These are phyloP conservation scores for Neelides folsomi DNA, from an alignment of 2,888 invertebrate genomes.

Conservation along the genomic window DNA sequence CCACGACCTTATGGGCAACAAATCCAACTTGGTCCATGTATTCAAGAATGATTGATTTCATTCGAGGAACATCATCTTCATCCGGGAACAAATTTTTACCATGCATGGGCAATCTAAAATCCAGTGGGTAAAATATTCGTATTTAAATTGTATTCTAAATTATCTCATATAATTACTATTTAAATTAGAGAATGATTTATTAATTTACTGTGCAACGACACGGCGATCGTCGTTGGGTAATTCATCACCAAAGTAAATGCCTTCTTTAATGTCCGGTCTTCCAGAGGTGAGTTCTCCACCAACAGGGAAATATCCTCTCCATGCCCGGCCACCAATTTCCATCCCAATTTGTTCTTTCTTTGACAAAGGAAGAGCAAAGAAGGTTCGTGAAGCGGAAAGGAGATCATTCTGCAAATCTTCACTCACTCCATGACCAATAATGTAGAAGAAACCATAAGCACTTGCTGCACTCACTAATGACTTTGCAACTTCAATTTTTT, in stretches of 20 bases:
- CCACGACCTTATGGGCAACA: slow-evolving; percentile 13
- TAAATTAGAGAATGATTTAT: no score
- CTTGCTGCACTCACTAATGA: no score
- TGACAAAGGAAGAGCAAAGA: no score
- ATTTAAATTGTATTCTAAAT: no score
- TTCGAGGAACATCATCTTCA: slow-evolving; percentile 2
- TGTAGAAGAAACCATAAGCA: no score
- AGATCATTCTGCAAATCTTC: no score
- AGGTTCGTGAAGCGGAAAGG: no score
- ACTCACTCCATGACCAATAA: no score
- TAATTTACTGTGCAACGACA: background rate
- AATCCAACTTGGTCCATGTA: slow-evolving; percentile 7
- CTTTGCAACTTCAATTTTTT: no score
- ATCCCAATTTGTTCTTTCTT: no score
- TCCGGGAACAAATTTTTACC: slow-evolving; percentile 14
- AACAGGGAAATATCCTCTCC: slow-evolving; percentile 17
- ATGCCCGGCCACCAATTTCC: slow-evolving; percentile 5
- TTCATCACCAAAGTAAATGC: slow-evolving; percentile 15
- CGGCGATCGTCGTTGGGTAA: slow-evolving; percentile 8
- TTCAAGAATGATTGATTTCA: slow-evolving; percentile 7
- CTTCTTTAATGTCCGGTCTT: slow-evolving; percentile 18
- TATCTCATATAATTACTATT: no score
- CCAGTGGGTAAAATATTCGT: no score
- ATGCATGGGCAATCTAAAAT: slow-evolving; percentile 7
- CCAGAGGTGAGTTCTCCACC: slow-evolving; percentile 18